Evolutionary conservation across 2,113 vertebrate genomes (phyloP).

Genomic region (Sander vitreus): DNA sequence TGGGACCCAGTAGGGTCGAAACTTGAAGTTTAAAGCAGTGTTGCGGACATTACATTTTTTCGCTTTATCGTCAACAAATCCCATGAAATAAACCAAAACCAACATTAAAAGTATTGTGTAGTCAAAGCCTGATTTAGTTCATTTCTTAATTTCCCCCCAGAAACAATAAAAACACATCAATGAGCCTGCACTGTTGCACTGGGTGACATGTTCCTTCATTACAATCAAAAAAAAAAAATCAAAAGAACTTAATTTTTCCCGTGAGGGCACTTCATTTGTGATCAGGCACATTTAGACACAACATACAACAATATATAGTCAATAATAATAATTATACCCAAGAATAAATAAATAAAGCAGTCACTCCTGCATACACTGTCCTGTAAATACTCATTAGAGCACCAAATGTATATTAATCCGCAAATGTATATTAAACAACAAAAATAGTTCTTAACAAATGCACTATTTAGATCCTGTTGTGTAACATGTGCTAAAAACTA

Average conservation of each 20-base stretch:
- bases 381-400: neutral
- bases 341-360: too few relatives aligned
- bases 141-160: neutral
- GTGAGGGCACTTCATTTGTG: too few relatives aligned
- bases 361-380: neutral
- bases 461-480: neutral
- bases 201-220: neutral
- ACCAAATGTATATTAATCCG: neutral
- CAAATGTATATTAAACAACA: too few relatives aligned
- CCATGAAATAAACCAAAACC: neutral
- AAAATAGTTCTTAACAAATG: neutral
- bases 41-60: too few relatives aligned
- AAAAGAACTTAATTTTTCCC: too few relatives aligned
- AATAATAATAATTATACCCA: too few relatives aligned
- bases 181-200: neutral
- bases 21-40: too few relatives aligned
- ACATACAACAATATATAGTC: too few relatives aligned
- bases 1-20: too few relatives aligned
- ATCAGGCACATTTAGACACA: too few relatives aligned
- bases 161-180: neutral
- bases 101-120: neutral
- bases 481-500: neutral
- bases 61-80: neutral
- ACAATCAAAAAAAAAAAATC: neutral
- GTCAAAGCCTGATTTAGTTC: neutral